These are phyloP conservation scores for Rhyacophila brunnea DNA, from an alignment of 1,140 invertebrate species.

Conservation along the genomic window DNA sequence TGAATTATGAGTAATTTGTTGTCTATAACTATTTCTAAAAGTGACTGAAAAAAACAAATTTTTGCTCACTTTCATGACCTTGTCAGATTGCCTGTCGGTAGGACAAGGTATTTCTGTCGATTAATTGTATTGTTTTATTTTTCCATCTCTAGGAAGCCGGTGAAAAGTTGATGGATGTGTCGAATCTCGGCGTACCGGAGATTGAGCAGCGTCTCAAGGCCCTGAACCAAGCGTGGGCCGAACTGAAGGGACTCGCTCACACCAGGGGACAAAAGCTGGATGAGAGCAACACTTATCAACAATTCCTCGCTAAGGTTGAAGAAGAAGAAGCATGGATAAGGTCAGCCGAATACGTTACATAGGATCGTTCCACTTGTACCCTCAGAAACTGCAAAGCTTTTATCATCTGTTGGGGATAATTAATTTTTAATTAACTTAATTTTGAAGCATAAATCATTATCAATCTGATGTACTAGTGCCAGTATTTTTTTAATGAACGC, in stretches of 20 bases:
- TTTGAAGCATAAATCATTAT: background rate
- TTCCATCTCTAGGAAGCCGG: conserved; percentile 70
- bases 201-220: conserved; percentile 88
- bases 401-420: background rate
- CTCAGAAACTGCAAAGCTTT: no score
- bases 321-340: conserved; percentile 99
- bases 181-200: conserved; percentile 94
- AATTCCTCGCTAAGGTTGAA: conserved; percentile 97
- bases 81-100: no score
- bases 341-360: no score
- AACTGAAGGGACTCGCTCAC: conserved; percentile 84
- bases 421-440: background rate
- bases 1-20: no score
- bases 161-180: conserved; percentile 94
- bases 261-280: conserved; percentile 90
- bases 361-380: no score
- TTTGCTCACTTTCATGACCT: no score
- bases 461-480: no score
- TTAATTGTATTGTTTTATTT: background rate
- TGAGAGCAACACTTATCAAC: conserved; percentile 92
- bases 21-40: background rate
- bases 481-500: no score
- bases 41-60: background rate
- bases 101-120: no score
- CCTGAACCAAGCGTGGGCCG: conserved; percentile 85